Base-by-base conservation (phyloP, 2,113 vertebrate genomes). In the Enhydra lutris region DNA sequence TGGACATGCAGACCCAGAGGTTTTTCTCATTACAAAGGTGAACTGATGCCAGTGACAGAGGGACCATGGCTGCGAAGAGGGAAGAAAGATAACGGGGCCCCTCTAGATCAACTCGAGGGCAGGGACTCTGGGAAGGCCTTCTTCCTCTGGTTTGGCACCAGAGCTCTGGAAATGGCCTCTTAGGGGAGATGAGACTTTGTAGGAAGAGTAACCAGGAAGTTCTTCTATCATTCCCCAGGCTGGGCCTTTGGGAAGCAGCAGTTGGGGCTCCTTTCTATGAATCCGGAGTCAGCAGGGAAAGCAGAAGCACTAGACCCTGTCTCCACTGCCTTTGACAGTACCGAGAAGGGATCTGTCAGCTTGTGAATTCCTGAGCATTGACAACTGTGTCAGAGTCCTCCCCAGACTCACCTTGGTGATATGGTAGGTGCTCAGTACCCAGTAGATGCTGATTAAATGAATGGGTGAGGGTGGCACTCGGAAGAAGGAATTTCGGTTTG, bases 371-470 rank as follows among this genome's bases (percentile, higher is more conserved):
- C 69, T n/a, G 88, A 63, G 42, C 3, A 0, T 3, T 42, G 85
- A 24, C 0, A 29, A 36, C 47, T 1, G 20, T 24, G 7, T 73
- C 20, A 0, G 1, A 4, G 21, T 61, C 69, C 15, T 61, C 71
- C 93, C 52, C 3, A 3, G 67, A 3, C 26, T 13, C 24, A 24
- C 13, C 13, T 6, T 55, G n/a, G 67, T 34, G 9, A 79, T 11
- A 21, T 3, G 11, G 76, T n/a, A n/a, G 67, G 17, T 1, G 11
- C 17, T 47, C 26, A 3, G 0, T 15, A 11, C 15, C 26, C 1
- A 42, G n/a, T 10, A 36, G 31, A 31, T 45, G 14, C 59, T 50
- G 31, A 69, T 26, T 17, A 24, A 71, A 36, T 6, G 52, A 31
- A 20, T 21, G 79, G 10, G 36, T 11, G 63, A 93, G 24, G 29